Base-by-base conservation (phyloP, 2,888 invertebrate genomes). In the Archips crataeganus region DNA sequence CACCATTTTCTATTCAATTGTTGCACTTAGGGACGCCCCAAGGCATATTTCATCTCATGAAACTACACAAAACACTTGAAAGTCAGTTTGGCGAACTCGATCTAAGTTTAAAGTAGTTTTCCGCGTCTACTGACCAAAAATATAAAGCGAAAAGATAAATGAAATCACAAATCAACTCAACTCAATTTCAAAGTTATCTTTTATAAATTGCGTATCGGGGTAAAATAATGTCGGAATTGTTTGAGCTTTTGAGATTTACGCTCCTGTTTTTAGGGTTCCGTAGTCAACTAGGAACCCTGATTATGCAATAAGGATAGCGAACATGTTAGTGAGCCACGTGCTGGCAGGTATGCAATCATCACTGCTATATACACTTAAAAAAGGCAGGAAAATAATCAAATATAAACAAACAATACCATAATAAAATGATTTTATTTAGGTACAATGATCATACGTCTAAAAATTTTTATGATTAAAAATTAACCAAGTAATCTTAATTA, bases 21-120 rank as follows among this genome's bases (percentile, higher is more conserved):
- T 32, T 57, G 68, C 63, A 49, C 39, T 49, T 2, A 45, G 5
- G 42, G 34, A 61, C 23, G n/a, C 62, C 45, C 68, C 32, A 34
- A 70, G 65, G 65, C 54, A 64, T 62, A 69, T 74, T 69, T 74
- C 65, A 72, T 13, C 73, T 73, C 74, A 70, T 68, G 45, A 74
- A 75, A 75, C 75, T 64, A 71, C 71, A 76, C 75, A 76, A 74
- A 76, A 76, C 70, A 74, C 60, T 76, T 76, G 67, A 76, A 64
- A 70, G 75, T 68, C 74, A 74, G 75, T 73, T 75, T 73, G 66
- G 62, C 49, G 71, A 76, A 76, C 74, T 76, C 76, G 69, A 76
- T 76, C 69, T 76, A 76, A 76, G 66, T 76, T 76, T 76, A 76
- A 75, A 76, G 49, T 76, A 76, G 74, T 76, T 76, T 74, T 66